phyloP scores from a whole-genome alignment of 2,888 invertebrate genomes.

The Cryptocephalus primarius region DNA sequence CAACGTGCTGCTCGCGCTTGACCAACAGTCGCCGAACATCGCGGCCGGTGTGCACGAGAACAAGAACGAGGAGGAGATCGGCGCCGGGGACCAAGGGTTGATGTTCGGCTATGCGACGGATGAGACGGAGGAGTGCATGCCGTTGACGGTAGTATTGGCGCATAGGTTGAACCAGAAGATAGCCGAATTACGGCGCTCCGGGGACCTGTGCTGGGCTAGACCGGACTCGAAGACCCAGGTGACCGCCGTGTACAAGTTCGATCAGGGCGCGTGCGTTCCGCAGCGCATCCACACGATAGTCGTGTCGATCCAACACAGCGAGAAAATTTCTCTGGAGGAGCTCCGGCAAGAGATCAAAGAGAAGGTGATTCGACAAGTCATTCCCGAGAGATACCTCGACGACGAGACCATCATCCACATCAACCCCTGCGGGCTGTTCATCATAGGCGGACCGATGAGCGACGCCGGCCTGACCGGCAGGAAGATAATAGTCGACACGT shows the following conservation, averaged over 20 bases:
- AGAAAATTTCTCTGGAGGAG: slow-evolving; percentile 76
- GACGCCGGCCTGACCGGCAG: slow-evolving; percentile 96
- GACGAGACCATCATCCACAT: slow-evolving; percentile 89
- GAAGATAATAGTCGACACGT: slow-evolving; percentile 99
- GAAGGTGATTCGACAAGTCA: slow-evolving; percentile 85
- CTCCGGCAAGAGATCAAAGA: slow-evolving; percentile 75
- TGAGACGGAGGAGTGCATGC: slow-evolving; percentile 97
- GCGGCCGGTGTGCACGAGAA: slow-evolving; percentile 96
- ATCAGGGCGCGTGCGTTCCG: slow-evolving; percentile 91
- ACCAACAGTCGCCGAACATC: slow-evolving; percentile 94
- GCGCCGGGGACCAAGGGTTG: slow-evolving; percentile 97
- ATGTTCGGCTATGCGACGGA: slow-evolving; percentile 99
- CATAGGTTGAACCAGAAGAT: slow-evolving; percentile 86
- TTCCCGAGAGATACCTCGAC: slow-evolving; percentile 86
- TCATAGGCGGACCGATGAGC: slow-evolving; percentile 95
- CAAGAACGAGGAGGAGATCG: slow-evolving; percentile 87
- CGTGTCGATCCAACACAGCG: slow-evolving; percentile 95
- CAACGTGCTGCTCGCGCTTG: slow-evolving; percentile 94
- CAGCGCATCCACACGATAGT: slow-evolving; percentile 94
- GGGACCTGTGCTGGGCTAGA: slow-evolving; percentile 89
- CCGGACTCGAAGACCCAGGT: slow-evolving; percentile 97
- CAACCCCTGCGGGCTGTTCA: slow-evolving; percentile 93
- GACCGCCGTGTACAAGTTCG: slow-evolving; percentile 88
- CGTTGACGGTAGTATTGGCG: slow-evolving; percentile 82
- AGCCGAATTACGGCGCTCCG: slow-evolving; percentile 78